Percentiles rank a stretch among this genome's conserved stretches.
Conservation (phyloP, 2,113 vertebrate species). For the Ascaphus truei region DNA sequence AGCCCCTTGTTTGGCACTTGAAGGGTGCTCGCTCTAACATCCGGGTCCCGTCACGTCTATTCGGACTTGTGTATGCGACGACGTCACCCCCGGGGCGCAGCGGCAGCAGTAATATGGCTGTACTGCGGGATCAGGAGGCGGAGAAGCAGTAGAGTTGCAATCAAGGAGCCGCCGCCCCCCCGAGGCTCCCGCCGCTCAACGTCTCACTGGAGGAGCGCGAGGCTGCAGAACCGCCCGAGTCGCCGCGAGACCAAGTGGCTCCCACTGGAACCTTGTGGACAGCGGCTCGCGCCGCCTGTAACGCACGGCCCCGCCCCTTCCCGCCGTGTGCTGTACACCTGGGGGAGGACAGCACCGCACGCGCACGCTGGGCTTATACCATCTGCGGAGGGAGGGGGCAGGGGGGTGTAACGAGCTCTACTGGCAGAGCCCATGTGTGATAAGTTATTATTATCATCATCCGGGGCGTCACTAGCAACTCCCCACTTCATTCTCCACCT, state of each 20-base stretch:
- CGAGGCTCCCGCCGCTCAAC: neutral
- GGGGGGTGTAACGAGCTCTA: neutral
- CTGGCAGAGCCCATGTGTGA: slow-evolving; percentile 2
- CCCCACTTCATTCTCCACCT: slow-evolving; percentile 16
- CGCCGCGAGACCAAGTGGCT: neutral
- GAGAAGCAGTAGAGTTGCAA: no score
- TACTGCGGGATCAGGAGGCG: neutral
- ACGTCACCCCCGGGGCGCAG: slow-evolving; percentile 22
- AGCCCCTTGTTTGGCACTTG: neutral
- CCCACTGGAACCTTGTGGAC: no score
- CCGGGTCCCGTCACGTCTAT: slow-evolving; percentile 29
- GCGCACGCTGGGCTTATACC: neutral
- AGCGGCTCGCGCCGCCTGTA: no score
- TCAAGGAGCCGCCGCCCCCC: no score
- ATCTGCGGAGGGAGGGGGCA: neutral
- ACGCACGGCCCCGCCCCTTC: no score
- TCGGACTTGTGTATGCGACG: slow-evolving; percentile 29
- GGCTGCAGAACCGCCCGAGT: no score
- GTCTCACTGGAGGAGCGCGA: no score
- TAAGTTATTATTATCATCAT: neutral
- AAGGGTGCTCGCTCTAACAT: slow-evolving; percentile 18
- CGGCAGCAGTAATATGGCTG: neutral
- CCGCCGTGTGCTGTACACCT: neutral
- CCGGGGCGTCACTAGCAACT: slow-evolving; percentile 11
- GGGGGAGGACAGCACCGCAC: neutral